Percentiles rank a stretch among this genome's conserved stretches.
These are phyloP conservation scores for Hepsetus odoe DNA, from an alignment of 2,113 vertebrate genomes.

Conservation along the genomic window DNA sequence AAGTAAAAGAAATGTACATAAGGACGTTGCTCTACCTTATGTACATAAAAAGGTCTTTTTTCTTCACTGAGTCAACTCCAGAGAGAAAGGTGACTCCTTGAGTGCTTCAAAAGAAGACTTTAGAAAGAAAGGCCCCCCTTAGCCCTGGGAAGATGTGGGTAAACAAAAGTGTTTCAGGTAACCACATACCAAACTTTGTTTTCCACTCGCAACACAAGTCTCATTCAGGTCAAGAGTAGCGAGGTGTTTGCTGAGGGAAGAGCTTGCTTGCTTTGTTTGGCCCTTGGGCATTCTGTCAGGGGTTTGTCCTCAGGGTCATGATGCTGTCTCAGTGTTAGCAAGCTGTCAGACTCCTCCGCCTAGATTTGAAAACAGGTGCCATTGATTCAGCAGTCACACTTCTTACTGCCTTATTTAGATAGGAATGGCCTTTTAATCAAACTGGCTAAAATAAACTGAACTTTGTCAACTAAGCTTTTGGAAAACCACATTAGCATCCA, in stretches of 20 bases:
- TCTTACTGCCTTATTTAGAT: conserved; percentile 18
- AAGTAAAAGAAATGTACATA: conserved; percentile 39
- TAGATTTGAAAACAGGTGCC: conserved; percentile 45
- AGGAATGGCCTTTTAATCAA: neutral
- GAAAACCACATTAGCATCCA: no score
- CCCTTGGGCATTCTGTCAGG: conserved; percentile 48
- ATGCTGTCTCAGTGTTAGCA: conserved; percentile 56
- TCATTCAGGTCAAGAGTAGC: conserved; percentile 55
- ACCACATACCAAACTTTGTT: conserved; percentile 51
- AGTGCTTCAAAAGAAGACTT: conserved; percentile 34
- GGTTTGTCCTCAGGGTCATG: conserved; percentile 52
- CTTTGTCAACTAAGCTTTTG: neutral
- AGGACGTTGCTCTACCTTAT: conserved; percentile 43
- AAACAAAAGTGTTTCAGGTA: conserved; percentile 43
- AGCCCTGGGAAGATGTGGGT: conserved; percentile 42
- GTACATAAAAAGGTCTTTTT: conserved; percentile 42
- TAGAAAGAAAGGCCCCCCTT: conserved; percentile 41
- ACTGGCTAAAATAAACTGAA: neutral
- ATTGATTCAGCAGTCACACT: conserved; percentile 33
- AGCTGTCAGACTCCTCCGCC: conserved; percentile 55
- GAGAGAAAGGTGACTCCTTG: conserved; percentile 48
- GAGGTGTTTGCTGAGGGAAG: conserved; percentile 50
- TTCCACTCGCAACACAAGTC: conserved; percentile 45
- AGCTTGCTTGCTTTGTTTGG: conserved; percentile 50
- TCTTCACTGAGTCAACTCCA: conserved; percentile 40